These are phyloP conservation scores for Polypterus senegalus DNA, from an alignment of 2,113 vertebrate species.

Conservation along the genomic window DNA sequence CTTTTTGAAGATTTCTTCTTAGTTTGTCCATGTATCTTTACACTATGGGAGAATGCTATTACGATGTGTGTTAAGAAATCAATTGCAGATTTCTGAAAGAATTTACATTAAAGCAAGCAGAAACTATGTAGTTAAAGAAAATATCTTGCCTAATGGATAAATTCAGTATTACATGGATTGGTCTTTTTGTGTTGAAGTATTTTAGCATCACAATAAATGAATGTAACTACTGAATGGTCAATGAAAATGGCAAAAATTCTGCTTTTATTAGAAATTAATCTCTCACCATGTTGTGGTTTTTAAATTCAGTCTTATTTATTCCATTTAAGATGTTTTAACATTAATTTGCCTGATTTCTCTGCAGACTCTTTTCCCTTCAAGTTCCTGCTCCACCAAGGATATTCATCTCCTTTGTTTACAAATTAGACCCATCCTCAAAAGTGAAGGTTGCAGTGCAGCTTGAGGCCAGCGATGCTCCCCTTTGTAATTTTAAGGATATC, in stretches of 20 bases:
- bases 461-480: constrained; percentile 35
- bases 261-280: neutral
- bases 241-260: neutral
- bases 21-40: no score
- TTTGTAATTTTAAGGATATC: constrained; percentile 26
- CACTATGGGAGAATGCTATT: no score
- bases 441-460: constrained; percentile 55
- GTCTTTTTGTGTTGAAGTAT: neutral
- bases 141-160: no score
- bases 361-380: constrained; percentile 78
- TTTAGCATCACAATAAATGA: neutral
- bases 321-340: neutral
- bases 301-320: neutral
- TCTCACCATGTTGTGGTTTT: no score
- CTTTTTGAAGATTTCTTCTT: no score
- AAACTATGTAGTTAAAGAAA: no score
- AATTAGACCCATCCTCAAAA: constrained; percentile 34
- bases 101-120: no score
- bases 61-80: no score
- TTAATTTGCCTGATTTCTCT: neutral
- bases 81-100: no score
- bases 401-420: constrained; percentile 63
- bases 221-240: no score
- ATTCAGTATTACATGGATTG: no score
- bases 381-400: constrained; percentile 45